phyloP scores from a whole-genome alignment of 2,888 invertebrate genomes.

The Uropetala carovei region DNA sequence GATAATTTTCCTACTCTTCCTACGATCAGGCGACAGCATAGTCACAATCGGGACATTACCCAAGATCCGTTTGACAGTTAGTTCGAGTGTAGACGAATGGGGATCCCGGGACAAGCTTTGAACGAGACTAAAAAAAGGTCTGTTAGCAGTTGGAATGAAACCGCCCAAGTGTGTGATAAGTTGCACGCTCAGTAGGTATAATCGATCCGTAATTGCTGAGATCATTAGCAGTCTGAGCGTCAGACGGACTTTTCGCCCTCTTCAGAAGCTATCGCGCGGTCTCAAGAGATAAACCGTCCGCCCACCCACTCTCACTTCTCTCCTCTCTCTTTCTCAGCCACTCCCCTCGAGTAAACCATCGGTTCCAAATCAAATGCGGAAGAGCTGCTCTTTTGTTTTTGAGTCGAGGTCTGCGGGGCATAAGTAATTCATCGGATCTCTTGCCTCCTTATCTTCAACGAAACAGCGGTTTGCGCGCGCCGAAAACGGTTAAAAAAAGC shows the following conservation, averaged over 20 bases:
- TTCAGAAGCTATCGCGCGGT: neutral
- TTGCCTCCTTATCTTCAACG: neutral
- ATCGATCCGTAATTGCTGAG: constrained; percentile 28
- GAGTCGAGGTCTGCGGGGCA: neutral
- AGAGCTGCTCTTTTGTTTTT: neutral
- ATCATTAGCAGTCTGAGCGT: constrained; percentile 3
- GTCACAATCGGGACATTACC: too few relatives aligned
- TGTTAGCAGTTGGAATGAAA: constrained; percentile 17
- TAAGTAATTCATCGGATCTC: constrained; percentile 19
- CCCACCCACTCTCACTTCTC: too few relatives aligned
- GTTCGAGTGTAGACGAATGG: neutral
- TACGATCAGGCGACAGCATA: too few relatives aligned
- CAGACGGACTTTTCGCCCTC: constrained; percentile 26
- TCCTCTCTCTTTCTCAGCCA: too few relatives aligned
- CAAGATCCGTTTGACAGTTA: too few relatives aligned
- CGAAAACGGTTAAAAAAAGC: neutral
- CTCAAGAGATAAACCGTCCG: neutral
- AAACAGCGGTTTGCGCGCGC: neutral
- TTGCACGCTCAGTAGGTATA: neutral
- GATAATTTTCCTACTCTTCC: too few relatives aligned
- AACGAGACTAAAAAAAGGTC: neutral
- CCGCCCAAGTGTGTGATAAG: constrained; percentile 10
- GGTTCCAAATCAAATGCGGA: neutral
- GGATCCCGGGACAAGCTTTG: neutral
- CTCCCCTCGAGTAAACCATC: neutral